These are phyloP conservation scores for Calyptommatus sinebrachiatus DNA, from an alignment of 2,113 vertebrate species.

Conservation along the genomic window DNA sequence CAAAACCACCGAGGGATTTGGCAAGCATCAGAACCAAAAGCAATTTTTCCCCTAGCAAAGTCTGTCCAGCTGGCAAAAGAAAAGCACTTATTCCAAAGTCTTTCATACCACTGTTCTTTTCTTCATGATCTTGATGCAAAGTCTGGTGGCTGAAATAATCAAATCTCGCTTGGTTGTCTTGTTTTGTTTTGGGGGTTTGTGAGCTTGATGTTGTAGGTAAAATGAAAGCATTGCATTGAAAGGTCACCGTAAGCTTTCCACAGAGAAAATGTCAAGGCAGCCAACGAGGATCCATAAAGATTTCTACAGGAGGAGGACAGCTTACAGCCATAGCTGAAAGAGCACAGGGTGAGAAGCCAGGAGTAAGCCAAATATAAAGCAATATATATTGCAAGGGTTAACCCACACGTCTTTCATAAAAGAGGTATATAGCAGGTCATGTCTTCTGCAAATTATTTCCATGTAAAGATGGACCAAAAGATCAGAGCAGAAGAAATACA, in stretches of 20 bases:
- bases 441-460: constrained; percentile 2
- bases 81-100: not conserved
- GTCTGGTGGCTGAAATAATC: not conserved
- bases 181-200: constrained; percentile 26
- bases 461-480: not conserved
- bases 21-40: not conserved
- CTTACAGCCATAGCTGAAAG: not conserved
- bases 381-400: not conserved
- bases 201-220: not conserved
- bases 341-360: constrained; percentile 4
- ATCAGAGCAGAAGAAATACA: not conserved
- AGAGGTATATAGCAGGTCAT: not conserved
- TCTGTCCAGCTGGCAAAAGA: constrained; percentile 29
- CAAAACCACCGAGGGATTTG: constrained; percentile 17
- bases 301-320: not conserved
- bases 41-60: not conserved
- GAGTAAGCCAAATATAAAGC: not conserved
- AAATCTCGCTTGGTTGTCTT: not conserved
- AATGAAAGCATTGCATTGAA: not conserved
- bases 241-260: not conserved
- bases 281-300: not conserved
- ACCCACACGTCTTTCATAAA: constrained; percentile 1
- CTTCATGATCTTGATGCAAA: not conserved
- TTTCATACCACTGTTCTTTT: not conserved
- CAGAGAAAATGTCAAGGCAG: constrained; percentile 18